A percentile compares a stretch with the other conserved stretches of the same genome.
Conservation (phyloP, 2,113 vertebrate genomes). For the Catharus fuscescens region DNA sequence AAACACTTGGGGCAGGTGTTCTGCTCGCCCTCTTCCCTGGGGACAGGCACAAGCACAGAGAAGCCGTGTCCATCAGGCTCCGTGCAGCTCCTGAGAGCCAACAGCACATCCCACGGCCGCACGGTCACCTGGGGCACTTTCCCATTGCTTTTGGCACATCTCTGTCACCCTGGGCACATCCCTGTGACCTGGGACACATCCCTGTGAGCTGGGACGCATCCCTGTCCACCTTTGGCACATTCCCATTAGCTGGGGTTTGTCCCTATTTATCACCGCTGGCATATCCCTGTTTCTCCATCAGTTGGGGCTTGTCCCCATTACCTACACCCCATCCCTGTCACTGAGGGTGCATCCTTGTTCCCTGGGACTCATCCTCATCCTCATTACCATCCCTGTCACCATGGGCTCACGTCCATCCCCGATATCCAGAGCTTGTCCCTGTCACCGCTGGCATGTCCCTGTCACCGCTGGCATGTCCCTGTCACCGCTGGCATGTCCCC, state of each 20-base stretch:
- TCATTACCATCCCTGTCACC: too few species aligned
- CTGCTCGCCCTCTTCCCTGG: not conserved
- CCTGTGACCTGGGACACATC: not conserved
- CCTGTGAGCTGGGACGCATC: not conserved
- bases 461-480: not conserved
- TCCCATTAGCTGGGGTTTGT: not conserved
- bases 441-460: rapidly evolving
- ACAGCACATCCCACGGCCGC: not conserved
- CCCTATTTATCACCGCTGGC: not conserved
- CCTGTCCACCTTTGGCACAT: too few species aligned
- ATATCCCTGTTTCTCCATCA: too few species aligned
- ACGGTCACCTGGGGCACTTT: rapidly evolving
- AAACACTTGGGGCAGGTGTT: rapidly evolving
- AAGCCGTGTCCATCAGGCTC: rapidly evolving
- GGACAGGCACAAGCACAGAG: not conserved
- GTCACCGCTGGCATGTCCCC: rapidly evolving
- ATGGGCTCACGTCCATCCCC: rapidly evolving
- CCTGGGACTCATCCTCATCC: not conserved
- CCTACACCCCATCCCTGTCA: not conserved
- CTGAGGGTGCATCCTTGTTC: not conserved
- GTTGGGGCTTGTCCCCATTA: not conserved
- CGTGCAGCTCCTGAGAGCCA: not conserved
- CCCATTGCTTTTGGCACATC: not conserved
- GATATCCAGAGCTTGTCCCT: rapidly evolving
- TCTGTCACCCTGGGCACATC: not conserved